Evolutionary conservation across 1,140 invertebrate genomes (phyloP).

Genomic region (Schlechtendalia chinensis): DNA sequence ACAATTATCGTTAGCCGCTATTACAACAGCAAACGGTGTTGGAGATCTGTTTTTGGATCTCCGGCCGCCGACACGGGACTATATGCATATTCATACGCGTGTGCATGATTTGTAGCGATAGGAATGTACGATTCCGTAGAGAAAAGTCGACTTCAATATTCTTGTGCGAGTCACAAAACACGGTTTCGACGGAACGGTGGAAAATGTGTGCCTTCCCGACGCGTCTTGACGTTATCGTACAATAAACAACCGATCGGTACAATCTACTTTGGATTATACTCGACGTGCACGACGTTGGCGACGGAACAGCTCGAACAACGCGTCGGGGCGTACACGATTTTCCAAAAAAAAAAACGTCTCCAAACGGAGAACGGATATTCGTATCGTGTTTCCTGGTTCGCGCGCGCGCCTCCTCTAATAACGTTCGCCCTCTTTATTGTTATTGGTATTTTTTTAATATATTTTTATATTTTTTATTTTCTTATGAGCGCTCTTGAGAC

Average conservation of each 20-base stretch:
- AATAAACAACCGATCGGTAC: not conserved
- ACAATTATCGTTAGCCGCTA: too few species aligned
- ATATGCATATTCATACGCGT: too few species aligned
- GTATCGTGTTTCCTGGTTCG: not conserved
- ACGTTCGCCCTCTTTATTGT: not conserved
- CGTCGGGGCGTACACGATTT: not conserved
- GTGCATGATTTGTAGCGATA: too few species aligned
- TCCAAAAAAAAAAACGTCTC: not conserved
- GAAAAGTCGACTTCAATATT: too few species aligned
- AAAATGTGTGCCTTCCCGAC: not conserved
- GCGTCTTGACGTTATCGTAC: not conserved
- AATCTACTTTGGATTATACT: not conserved
- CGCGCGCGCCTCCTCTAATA: not conserved
- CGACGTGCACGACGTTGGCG: not conserved
- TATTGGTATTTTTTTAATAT: not conserved
- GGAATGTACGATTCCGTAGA: not conserved
- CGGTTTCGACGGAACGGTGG: too few species aligned
- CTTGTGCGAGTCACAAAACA: too few species aligned
- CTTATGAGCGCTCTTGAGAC: slow-evolving; percentile 6
- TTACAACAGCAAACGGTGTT: too few species aligned
- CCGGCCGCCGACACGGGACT: too few species aligned
- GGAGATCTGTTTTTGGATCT: too few species aligned
- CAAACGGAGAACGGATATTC: not conserved
- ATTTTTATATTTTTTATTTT: not conserved
- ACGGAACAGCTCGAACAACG: not conserved